Base-by-base conservation (phyloP, 1,140 invertebrate species). In the Cydia splendana region DNA sequence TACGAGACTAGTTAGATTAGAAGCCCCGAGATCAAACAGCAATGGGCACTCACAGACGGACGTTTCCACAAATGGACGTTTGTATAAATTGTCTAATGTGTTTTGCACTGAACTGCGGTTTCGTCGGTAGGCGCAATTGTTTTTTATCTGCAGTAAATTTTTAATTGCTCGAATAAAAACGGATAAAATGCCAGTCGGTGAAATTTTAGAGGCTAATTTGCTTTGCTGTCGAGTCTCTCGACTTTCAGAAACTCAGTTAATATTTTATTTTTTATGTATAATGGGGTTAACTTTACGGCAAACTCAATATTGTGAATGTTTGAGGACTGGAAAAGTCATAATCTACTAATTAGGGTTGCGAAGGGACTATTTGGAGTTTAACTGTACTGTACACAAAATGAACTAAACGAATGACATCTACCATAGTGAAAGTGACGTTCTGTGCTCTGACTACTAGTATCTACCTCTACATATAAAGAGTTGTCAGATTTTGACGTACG, bases 91-190 rank as follows among this genome's bases (percentile, higher is more conserved):
- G 73, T 74, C 57, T 51, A 65, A 77, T 65, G 71, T 77, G 71
- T 79, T 78, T 76, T 67, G 62, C 53, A 77, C 77, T 79, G 78
- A 75, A 81, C 75, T 76, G 76, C 77, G 78, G 78, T 79, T 78
- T 42, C 65, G 34, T 42, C 53, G 65, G 74, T 65, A 76, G 73
- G 77, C 71, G 75, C 77, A 45, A 80, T 80, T 78, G 77, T 80
- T 76, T 76, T 76, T 81, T 80, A 81, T 82, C 76, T 42, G 79
- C 67, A 71, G 67, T 73, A 74, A 62, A 80, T 76, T 81, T 81
- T 82, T 83, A 83, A 83, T 81, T 83, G 80, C 76, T 10, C 57
- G 18, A n/a, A 9, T 4, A 24, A 81, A 80, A 81, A 76, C 73
- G 34, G 53, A 74, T 53, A 77, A 77, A 53, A 71, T 53, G 45